Evolutionary conservation across 2,888 invertebrate species (phyloP).

Genomic region (Hydrotaea diabolus): DNA sequence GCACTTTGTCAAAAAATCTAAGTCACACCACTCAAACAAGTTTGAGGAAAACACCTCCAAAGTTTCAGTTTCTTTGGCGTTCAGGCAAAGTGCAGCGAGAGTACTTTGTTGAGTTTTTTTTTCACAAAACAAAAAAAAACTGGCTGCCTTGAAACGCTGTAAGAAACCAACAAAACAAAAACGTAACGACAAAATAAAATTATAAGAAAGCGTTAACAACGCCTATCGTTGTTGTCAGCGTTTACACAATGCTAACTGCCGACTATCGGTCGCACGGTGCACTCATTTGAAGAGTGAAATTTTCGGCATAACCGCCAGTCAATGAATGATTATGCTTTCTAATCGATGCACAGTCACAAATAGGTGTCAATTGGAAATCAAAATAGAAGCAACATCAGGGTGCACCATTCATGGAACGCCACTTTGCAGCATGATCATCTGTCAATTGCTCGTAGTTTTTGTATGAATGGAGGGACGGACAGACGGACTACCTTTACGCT

Average conservation of each 20-base stretch:
- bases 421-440: no score
- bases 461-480: not conserved
- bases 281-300: not conserved
- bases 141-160: not conserved
- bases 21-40: conserved; percentile 45
- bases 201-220: not conserved
- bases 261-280: no score
- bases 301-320: not conserved
- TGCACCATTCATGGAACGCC: not conserved
- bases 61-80: not conserved
- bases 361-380: not conserved
- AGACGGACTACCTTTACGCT: no score
- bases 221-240: no score
- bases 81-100: not conserved
- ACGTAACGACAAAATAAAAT: not conserved
- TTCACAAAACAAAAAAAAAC: no score
- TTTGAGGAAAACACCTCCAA: conserved; percentile 23
- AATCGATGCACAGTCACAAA: not conserved
- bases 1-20: conserved; percentile 57
- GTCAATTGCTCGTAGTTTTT: no score
- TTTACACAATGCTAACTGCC: not conserved
- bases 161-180: not conserved
- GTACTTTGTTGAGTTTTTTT: not conserved
- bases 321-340: not conserved
- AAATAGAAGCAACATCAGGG: not conserved